Evolutionary conservation across 2,888 invertebrate species (phyloP), one percentile per base, ranked within the genome.

Genomic region (Drosophila anceps): DNA sequence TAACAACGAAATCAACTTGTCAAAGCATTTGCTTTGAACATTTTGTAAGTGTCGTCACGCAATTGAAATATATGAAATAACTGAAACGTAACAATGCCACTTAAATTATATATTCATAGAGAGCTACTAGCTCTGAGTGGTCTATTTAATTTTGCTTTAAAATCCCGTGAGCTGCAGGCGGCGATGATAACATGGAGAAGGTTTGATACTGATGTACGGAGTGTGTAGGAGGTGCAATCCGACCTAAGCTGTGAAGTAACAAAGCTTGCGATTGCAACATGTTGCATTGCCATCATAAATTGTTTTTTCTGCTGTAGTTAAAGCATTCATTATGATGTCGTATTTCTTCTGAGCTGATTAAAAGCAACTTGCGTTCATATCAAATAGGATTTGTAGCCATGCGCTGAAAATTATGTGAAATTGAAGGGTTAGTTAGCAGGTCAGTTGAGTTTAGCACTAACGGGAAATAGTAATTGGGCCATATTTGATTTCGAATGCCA

Each of bases 121-220:
- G 12, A n/a, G 48, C 6, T 10, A 10, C 10, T n/a, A 18, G 48
- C 7, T n/a, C 48, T 12, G 12, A 18, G 31, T 50, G 18, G 50
- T 13, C 13, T 2, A 12, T 31, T 31, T 29, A 10, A 15, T 46
- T 15, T 27, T 27, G 2, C 24, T 46, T 15, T 46, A 41, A 43
- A 6, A 6, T 29, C 27, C 10, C 29, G n/a, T 29, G n/a, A 27
- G 44, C 24, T 44, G 44, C 44, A 44, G 9, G 15, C 27, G 1
- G 27, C 4, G 46, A 50, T 55, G 37, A n/a, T 41, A 29, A 50
- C 53, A 18, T 12, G 55, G 75, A 55, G 69, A 44, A 76, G 70
- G 39, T 39, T 39, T 61, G 41, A 61, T 59, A 44, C 8, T 4
- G 5, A 31, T 24, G 44, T n/a, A 54, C 27, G 9, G 24, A 53